Evolutionary conservation across 1,140 invertebrate species (phyloP), one percentile per base, ranked within the genome.

Genomic region (Pogonomyrmex californicus): DNA sequence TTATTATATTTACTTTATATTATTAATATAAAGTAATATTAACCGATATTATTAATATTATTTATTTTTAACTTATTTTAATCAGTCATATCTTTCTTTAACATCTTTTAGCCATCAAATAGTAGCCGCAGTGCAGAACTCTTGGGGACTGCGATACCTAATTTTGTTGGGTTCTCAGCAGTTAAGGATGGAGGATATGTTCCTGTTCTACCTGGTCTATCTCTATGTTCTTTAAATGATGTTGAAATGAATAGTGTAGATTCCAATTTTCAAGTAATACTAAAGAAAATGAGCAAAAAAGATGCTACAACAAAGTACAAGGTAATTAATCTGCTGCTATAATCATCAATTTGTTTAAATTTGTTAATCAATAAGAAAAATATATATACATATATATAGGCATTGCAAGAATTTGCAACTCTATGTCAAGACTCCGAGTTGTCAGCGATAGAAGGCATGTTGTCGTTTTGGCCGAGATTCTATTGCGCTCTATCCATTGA

Each of bases 241-340:
- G 92, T 96, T 60, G 96, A 97, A 86, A 94, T 95, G 79, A 95
- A 95, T 4, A 95, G 94, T 81, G 94, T 97, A n/a, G 96, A 96
- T 91, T 94, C 96, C 23, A 96, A 96, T 91, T 96, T 97, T 91
- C 96, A 97, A 90, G 91, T 97, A 7, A 95, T 97, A 44, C 93
- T 98, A 23, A 97, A 97, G 82, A 98, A 98, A 95, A 96, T 99
- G 95, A 96, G 96, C 36, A 99, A 99, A 93, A 98, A 98, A 93
- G 98, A 99, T 96, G 94, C 96, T 4, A 97, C 97, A 1, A 99
- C 98, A 4, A 98, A 98, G 94, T 96, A 97, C 51, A 99, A 98
- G 96, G 97, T 97, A 93, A 76, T 54, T 51, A 41, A 10, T 70
- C 58, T 47, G 5, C 4, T 14, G 23, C 9, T 79, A n/a, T 71